phyloP scores from a whole-genome alignment of 2,113 vertebrate species.

The Chlamydotis undulata region DNA sequence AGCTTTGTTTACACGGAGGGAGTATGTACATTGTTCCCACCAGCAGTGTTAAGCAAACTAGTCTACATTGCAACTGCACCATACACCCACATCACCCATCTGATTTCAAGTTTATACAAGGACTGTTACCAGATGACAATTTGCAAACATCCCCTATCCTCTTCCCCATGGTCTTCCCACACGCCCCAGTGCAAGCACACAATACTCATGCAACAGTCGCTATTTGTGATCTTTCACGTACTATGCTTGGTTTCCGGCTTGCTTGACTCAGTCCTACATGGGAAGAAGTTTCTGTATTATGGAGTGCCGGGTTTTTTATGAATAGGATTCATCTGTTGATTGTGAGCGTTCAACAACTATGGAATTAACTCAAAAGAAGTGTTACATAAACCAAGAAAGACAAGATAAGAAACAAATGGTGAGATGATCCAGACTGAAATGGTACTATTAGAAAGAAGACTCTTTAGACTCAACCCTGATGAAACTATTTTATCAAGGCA shows the following conservation, averaged over 20 bases:
- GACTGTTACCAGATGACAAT: not conserved
- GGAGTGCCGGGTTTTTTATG: not conserved
- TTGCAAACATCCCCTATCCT: not conserved
- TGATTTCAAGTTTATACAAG: not conserved
- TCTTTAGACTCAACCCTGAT: not conserved
- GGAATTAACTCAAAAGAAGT: not conserved
- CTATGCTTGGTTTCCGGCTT: not conserved
- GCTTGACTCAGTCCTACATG: not conserved
- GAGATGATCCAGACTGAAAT: not conserved
- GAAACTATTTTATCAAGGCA: not conserved
- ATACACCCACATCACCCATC: not conserved
- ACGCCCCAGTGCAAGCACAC: not conserved
- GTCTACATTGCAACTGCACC: not conserved
- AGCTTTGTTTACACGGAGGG: not conserved
- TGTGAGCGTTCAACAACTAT: not conserved
- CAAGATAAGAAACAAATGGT: not conserved
- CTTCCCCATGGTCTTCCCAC: accelerated
- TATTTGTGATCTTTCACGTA: not conserved
- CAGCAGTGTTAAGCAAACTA: not conserved
- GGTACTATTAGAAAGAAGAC: not conserved
- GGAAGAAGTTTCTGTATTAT: not conserved
- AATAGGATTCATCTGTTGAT: not conserved
- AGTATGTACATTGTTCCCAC: not conserved
- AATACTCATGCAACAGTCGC: accelerated
- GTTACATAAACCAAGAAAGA: not conserved